These are phyloP conservation scores for Cheilosia pagana DNA, from an alignment of 2,888 invertebrate genomes.

Conservation along the genomic window DNA sequence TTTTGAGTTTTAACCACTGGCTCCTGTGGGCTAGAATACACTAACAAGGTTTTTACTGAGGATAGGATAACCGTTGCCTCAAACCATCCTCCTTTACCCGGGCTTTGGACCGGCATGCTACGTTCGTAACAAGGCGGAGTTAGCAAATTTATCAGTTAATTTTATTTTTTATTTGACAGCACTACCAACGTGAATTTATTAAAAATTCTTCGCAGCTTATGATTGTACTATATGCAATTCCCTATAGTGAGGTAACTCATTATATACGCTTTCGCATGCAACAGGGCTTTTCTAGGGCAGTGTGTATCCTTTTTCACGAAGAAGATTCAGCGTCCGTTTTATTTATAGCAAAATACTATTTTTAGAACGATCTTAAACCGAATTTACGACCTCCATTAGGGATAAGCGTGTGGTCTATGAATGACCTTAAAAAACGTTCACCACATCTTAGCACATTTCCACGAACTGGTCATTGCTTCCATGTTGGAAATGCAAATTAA, in stretches of 20 bases:
- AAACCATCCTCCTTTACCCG: too few species aligned
- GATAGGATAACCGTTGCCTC: too few species aligned
- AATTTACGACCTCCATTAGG: conserved; percentile 18
- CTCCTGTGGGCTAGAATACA: too few species aligned
- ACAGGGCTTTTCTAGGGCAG: neutral
- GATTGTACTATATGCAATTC: neutral
- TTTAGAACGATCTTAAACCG: neutral
- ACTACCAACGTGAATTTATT: conserved; percentile 13
- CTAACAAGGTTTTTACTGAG: too few species aligned
- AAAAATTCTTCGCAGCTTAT: neutral
- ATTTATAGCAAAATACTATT: neutral
- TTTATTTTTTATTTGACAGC: neutral
- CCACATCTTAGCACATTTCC: neutral
- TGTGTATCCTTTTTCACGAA: neutral
- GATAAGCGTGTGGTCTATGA: too few species aligned
- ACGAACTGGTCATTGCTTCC: neutral
- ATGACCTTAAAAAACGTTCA: neutral
- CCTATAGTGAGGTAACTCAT: neutral
- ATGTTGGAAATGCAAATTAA: conserved; percentile 29
- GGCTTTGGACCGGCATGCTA: too few species aligned
- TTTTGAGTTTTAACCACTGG: too few species aligned
- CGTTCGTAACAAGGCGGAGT: too few species aligned
- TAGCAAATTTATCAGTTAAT: neutral
- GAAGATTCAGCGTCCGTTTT: too few species aligned
- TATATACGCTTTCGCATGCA: neutral